phyloP scores from a whole-genome alignment of 2,113 vertebrate species.

The Sylvia atricapilla region DNA sequence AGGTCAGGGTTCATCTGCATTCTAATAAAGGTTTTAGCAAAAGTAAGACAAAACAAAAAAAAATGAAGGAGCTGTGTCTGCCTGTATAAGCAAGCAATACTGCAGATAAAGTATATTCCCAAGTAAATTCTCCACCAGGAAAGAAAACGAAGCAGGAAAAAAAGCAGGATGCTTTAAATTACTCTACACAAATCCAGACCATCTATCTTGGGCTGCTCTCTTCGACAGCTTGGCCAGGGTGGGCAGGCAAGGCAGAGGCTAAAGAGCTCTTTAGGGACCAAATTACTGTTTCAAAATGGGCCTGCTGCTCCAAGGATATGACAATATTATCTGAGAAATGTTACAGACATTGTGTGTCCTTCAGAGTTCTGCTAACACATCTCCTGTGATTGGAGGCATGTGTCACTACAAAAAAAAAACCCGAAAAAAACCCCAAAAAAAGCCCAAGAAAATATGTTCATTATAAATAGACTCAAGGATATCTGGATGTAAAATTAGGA shows the following conservation, averaged over 20 bases:
- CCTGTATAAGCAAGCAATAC: constrained; percentile 45
- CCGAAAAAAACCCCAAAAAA: background rate
- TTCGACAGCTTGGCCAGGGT: constrained; percentile 72
- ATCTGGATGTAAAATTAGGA: constrained; percentile 43
- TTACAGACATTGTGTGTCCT: constrained; percentile 68
- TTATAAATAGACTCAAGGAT: constrained; percentile 56
- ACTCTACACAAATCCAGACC: constrained; percentile 73
- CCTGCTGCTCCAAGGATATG: constrained; percentile 73
- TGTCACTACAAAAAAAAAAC: constrained; percentile 30
- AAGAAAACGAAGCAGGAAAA: constrained; percentile 9
- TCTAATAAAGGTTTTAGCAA: constrained; percentile 74
- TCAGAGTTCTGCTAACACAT: constrained; percentile 69
- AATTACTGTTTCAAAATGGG: constrained; percentile 78
- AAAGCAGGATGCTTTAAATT: constrained; percentile 70
- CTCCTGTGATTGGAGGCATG: constrained; percentile 66
- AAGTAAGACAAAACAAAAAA: constrained; percentile 59
- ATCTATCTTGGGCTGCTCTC: constrained; percentile 75
- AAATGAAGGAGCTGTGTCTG: constrained; percentile 47
- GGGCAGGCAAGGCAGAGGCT: constrained; percentile 71
- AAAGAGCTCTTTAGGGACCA: constrained; percentile 79
- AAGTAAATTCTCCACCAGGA: constrained; percentile 55
- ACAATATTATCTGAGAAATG: constrained; percentile 77
- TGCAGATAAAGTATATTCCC: constrained; percentile 53
- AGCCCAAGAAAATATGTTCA: background rate
- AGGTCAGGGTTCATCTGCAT: constrained; percentile 75